phyloP scores from a whole-genome alignment of 2,888 invertebrate species.

The Geophilus truncorum region DNA sequence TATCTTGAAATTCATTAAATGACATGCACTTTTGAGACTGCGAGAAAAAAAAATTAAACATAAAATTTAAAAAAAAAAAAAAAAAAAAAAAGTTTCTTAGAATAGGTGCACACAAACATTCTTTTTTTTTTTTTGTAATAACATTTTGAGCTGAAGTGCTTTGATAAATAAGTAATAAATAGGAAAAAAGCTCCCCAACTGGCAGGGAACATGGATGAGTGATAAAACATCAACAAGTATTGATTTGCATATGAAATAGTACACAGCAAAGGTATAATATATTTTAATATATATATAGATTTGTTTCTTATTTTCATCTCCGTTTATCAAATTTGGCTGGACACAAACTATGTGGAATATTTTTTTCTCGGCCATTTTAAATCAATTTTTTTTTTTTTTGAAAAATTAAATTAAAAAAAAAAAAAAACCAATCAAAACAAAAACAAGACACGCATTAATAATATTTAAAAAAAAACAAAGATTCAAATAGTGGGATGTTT shows the following conservation, averaged over 20 bases:
- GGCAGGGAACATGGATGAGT: constrained; percentile 32
- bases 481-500: too few species aligned
- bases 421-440: background rate
- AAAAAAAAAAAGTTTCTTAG: constrained; percentile 1
- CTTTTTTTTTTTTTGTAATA: background rate
- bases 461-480: background rate
- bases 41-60: background rate
- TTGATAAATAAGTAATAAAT: constrained; percentile 36
- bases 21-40: background rate
- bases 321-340: constrained; percentile 25
- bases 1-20: background rate
- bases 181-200: constrained; percentile 35
- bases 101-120: constrained; percentile 34
- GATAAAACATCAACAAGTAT: constrained; percentile 35
- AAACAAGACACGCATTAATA: background rate
- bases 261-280: constrained; percentile 45
- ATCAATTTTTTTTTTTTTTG: too few species aligned
- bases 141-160: constrained; percentile 35
- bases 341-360: constrained; percentile 31
- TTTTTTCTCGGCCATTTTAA: constrained; percentile 1
- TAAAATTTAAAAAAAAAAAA: background rate
- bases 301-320: background rate
- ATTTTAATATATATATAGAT: constrained; percentile 22
- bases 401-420: background rate
- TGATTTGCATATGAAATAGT: constrained; percentile 35